Evolutionary conservation across 2,888 invertebrate species (phyloP), one percentile per base, ranked within the genome.

Genomic region (Brassicogethes aeneus): DNA sequence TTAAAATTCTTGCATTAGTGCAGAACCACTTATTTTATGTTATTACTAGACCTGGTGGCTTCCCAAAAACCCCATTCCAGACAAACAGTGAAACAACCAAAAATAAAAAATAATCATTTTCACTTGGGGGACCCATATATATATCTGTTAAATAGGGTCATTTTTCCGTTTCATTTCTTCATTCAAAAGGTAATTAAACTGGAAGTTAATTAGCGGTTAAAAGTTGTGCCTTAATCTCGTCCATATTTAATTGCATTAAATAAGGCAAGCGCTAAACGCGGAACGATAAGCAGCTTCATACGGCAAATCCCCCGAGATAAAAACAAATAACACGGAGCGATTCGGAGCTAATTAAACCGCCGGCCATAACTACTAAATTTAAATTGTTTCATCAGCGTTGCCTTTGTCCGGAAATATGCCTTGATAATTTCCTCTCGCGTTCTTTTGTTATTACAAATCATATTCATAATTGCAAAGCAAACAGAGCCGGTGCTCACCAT

Each of bases 391-490:
- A 63, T 63, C 64, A 62, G 56, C 57, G 54, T 54, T 51, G 60
- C 63, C 57, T 61, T 66, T 65, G 64, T 64, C 59, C 54, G 54
- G 55, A 51, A 60, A 61, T 60, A 57, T 57, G 55, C 59, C 59
- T 59, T 58, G 62, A 62, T 65, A 65, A 65, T 65, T 64, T 62
- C 63, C 62, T 60, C 50, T 53, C 63, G 56, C 60, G 54, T 63
- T 59, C 64, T 62, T 62, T 61, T 61, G 61, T 65, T 64, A 65
- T 64, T 62, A 65, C 66, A 68, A 68, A 69, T 68, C 67, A 69
- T 68, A 68, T 67, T 66, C 68, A 66, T 69, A 69, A 69, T 69
- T 68, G 65, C 66, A 65, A 65, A 63, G 66, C 68, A 68, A 68
- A 68, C 62, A 66, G 47, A 56, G 53, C 51, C 55, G 54, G 47